Conservation (phyloP, 2,113 vertebrate species). For the Lepus europaeus region DNA sequence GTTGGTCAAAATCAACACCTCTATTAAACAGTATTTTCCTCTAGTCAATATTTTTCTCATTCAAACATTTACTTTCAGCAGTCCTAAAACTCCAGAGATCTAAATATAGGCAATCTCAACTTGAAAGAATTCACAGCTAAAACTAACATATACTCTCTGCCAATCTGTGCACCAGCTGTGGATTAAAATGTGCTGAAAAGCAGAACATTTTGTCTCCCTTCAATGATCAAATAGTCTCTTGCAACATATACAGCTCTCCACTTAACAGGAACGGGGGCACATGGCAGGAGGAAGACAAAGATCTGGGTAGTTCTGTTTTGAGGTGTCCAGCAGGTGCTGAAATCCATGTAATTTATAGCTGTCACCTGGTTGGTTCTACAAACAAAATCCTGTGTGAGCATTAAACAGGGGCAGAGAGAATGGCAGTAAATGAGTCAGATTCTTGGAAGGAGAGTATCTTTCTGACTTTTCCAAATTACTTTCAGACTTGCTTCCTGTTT, state of each 20-base stretch:
- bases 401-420: not conserved
- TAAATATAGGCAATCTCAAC: constrained; percentile 90
- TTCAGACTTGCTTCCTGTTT: constrained; percentile 78
- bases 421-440: constrained; percentile 35
- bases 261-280: constrained; percentile 81
- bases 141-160: constrained; percentile 89
- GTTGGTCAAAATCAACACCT: constrained; percentile 83
- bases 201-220: constrained; percentile 91
- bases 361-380: constrained; percentile 19
- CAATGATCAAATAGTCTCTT: constrained; percentile 89
- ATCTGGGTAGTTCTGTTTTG: constrained; percentile 31
- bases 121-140: constrained; percentile 90
- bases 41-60: constrained; percentile 84
- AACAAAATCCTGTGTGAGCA: constrained; percentile 41
- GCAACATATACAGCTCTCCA: constrained; percentile 85
- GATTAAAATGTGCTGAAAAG: constrained; percentile 92
- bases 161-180: constrained; percentile 92
- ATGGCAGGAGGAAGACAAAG: not conserved
- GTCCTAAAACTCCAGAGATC: constrained; percentile 87
- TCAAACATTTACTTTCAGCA: constrained; percentile 86
- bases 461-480: constrained; percentile 75
- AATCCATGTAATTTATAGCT: constrained; percentile 32
- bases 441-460: constrained; percentile 71
- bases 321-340: constrained; percentile 29
- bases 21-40: constrained; percentile 84